A percentile compares a stretch with the other conserved stretches of the same genome.
These are phyloP conservation scores for Protobothrops flavoviridis DNA, from an alignment of 2,113 vertebrate species.

Conservation along the genomic window DNA sequence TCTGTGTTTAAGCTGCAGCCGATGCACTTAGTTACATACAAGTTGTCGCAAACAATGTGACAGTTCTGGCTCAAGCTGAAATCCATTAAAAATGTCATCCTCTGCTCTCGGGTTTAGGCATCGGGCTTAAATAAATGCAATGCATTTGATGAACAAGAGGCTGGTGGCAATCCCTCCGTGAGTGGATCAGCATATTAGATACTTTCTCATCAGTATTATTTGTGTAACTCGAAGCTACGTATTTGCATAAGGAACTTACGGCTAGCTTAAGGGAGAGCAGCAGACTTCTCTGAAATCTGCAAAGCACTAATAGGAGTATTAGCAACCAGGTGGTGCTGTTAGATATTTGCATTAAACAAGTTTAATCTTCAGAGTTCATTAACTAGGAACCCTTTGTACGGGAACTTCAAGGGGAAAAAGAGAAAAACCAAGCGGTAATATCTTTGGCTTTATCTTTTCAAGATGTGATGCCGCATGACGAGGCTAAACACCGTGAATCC, in stretches of 20 bases:
- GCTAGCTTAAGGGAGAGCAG: not conserved
- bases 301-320: not conserved
- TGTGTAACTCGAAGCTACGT: not conserved
- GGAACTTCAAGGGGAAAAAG: not conserved
- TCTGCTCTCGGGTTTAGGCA: not conserved
- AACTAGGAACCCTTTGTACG: constrained; percentile 11
- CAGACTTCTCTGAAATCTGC: not conserved
- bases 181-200: not conserved
- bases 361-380: constrained; percentile 35
- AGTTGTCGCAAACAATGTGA: not conserved
- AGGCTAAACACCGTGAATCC: not conserved
- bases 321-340: not conserved
- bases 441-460: constrained; percentile 24
- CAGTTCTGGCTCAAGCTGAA: not conserved
- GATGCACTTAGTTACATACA: not conserved
- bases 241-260: not conserved
- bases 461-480: not conserved
- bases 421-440: constrained; percentile 11
- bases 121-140: not conserved
- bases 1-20: not conserved
- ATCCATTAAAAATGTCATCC: not conserved
- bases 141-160: not conserved
- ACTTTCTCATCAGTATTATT: not conserved
- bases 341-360: not conserved
- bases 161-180: not conserved